Base-by-base conservation (phyloP, 2,797 vertebrate species). In the Capromys pilorides region DNA sequence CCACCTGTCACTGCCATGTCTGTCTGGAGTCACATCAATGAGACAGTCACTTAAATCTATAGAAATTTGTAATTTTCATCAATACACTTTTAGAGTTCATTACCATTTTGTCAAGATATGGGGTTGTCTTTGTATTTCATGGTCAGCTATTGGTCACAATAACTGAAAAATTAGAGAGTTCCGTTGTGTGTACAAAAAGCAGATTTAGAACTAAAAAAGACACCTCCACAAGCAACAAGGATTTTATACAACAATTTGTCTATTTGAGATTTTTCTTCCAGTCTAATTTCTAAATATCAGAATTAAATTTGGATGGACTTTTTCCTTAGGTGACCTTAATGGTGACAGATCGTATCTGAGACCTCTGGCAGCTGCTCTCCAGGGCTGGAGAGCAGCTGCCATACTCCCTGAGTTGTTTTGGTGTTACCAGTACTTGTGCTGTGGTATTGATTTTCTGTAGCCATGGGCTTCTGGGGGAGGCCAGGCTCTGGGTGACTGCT, bases 361-460 rank as follows among this genome's bases (percentile, higher is more conserved):
- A 59, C 13, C 54, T 62, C 6, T 6, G 49, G 64, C 31, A 4
- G 0, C 2, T 6, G 11, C 69, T 75, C 41, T 62, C 39, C 7
- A 5, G 91, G 41, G 82, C 12, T 49, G 31, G 69, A 57, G 33
- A 3, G 41, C 41, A 24, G 24, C 22, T 73, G 71, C 9, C 1
- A 5, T 6, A 3, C 36, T 49, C 9, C 4, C 26, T 64, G 36
- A 51, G 64, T 36, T 0, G 0, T 12, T 36, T 49, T 31, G 5
- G 6, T 1, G 22, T 28, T n/a, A 10, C 26, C 6, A 19, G 36
- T 26, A 0, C 90, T 78, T 2, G 14, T 18, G 9, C 4, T 41
- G 45, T 10, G 9, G n/a, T 73, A 39, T 16, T n/a, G 6, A 3
- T 31, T 69, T 69, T 18, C 9, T 0, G 0, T 16, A 49, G 7